These are phyloP conservation scores for Lipophrys pholis DNA, from an alignment of 2,113 vertebrate species.

Conservation along the genomic window DNA sequence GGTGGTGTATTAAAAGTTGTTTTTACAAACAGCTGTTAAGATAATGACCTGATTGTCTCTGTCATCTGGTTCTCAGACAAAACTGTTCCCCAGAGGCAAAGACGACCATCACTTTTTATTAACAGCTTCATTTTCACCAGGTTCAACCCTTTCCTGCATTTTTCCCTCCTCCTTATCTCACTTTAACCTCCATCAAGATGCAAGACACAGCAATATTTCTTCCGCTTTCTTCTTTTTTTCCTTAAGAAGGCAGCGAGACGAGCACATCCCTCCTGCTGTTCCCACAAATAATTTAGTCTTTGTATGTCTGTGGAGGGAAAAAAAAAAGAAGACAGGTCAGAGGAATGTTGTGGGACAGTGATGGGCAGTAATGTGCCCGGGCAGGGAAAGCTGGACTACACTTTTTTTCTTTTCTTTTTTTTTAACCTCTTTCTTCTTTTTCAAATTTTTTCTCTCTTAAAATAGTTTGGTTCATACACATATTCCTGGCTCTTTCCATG, in stretches of 20 bases:
- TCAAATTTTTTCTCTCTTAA: constrained; percentile 4
- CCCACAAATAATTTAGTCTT: neutral
- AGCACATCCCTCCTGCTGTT: neutral
- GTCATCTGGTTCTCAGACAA: constrained; percentile 10
- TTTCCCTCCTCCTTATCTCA: constrained; percentile 1
- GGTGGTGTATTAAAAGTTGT: neutral
- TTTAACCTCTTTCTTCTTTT: constrained; percentile 1
- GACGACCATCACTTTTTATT: constrained; percentile 2
- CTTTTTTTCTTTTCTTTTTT: neutral
- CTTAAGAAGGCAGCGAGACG: neutral
- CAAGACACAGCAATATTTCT: constrained; percentile 18
- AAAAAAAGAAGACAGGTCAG: constrained; percentile 14
- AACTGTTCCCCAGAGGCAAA: constrained; percentile 35
- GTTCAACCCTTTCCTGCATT: constrained; percentile 6
- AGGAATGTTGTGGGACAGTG: constrained; percentile 31
- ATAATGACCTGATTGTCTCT: neutral
- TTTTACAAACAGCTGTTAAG: neutral
- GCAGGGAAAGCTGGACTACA: neutral
- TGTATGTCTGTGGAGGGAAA: neutral
- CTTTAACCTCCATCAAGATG: neutral
- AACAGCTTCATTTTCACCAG: constrained; percentile 13
- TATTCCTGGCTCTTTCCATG: neutral
- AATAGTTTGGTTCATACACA: neutral
- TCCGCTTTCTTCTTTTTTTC: constrained; percentile 6
- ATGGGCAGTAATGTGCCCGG: constrained; percentile 20